Percentiles rank a stretch among this genome's conserved stretches.
Conservation (phyloP, 1,140 invertebrate species). For the Listronotus oregonensis region DNA sequence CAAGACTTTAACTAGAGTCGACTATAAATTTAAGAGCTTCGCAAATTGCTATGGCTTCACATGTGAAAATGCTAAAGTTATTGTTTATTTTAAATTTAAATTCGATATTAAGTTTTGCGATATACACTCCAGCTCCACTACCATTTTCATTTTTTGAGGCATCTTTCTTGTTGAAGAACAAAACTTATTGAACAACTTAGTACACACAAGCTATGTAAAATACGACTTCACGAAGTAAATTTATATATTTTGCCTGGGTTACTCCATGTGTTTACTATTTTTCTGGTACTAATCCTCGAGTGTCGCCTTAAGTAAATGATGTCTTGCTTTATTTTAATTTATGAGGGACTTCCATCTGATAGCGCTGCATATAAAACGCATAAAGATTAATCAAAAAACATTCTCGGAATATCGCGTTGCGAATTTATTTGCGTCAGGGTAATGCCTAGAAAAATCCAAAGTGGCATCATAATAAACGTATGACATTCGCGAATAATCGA, state of each 20-base stretch:
- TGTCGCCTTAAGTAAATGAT: conserved; percentile 37
- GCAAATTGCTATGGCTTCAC: too few species aligned
- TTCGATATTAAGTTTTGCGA: too few species aligned
- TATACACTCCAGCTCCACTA: too few species aligned
- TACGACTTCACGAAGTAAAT: too few species aligned
- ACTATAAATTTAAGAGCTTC: too few species aligned
- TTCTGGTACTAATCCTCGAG: conserved; percentile 32
- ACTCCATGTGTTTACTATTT: conserved; percentile 10
- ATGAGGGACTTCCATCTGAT: conserved; percentile 32
- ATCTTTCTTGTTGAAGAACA: too few species aligned
- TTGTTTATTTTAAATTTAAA: too few species aligned
- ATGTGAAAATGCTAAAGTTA: too few species aligned
- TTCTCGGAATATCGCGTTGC: conserved; percentile 37
- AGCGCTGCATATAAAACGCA: conserved; percentile 36
- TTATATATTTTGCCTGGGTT: background rate
- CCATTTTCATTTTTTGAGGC: too few species aligned
- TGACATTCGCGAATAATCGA: conserved; percentile 29
- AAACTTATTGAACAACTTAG: too few species aligned
- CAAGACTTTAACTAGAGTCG: too few species aligned
- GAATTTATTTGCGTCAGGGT: conserved; percentile 34
- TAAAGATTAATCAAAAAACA: conserved; percentile 36
- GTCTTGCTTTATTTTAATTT: conserved; percentile 37
- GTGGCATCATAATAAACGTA: conserved; percentile 34
- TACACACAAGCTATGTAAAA: too few species aligned
- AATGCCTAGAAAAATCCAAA: conserved; percentile 30